Conservation (phyloP, 2,888 invertebrate species). For the Drosophila hamatofila region DNA sequence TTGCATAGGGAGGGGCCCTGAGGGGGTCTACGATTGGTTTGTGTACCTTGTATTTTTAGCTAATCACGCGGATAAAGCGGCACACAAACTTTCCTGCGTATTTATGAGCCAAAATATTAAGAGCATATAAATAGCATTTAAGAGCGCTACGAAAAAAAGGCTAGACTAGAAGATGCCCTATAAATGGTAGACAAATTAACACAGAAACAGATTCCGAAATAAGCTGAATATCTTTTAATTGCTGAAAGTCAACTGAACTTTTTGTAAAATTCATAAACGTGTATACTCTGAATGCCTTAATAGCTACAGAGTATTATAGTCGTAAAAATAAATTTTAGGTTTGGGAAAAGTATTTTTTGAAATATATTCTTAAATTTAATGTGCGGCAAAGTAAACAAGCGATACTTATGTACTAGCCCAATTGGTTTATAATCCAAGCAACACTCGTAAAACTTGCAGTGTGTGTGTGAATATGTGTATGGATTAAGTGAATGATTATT, state of each 20-base stretch:
- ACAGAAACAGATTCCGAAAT: not conserved
- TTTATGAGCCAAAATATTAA: slow-evolving; percentile 48
- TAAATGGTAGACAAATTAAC: too few species aligned
- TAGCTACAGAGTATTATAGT: slow-evolving; percentile 40
- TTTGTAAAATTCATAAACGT: too few species aligned
- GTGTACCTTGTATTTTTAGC: slow-evolving; percentile 62
- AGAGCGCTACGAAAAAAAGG: not conserved
- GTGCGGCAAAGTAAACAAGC: slow-evolving; percentile 65
- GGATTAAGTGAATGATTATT: slow-evolving; percentile 61
- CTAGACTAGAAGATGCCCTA: not conserved
- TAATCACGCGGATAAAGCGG: slow-evolving; percentile 72
- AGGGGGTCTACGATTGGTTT: slow-evolving; percentile 31
- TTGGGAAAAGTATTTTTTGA: slow-evolving; percentile 42
- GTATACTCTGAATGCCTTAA: not conserved
- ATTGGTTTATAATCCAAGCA: slow-evolving; percentile 50
- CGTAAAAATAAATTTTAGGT: slow-evolving; percentile 46
- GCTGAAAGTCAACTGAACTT: too few species aligned
- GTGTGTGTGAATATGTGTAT: slow-evolving; percentile 13
- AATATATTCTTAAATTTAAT: slow-evolving; percentile 61
- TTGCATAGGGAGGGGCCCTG: not conserved
- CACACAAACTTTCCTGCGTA: slow-evolving; percentile 45
- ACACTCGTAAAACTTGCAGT: slow-evolving; percentile 41
- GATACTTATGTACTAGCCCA: slow-evolving; percentile 56
- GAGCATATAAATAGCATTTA: slow-evolving; percentile 49
- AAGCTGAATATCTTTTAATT: not conserved